These are phyloP conservation scores for Rhopalosiphum nymphaeae DNA, from an alignment of 2,888 invertebrate genomes.

Conservation along the genomic window DNA sequence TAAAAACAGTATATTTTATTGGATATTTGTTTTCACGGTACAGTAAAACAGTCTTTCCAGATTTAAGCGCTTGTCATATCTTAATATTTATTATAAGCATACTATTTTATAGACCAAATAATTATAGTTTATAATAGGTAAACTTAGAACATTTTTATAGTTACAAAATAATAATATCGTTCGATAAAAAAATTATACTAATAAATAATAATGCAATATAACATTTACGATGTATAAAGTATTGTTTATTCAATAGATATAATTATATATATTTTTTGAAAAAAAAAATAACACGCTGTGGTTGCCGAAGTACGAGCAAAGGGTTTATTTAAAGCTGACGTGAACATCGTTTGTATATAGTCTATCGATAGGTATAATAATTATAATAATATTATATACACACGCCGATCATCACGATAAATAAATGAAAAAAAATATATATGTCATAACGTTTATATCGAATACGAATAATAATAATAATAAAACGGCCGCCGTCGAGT, in stretches of 20 bases:
- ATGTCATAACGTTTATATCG: constrained; percentile 59
- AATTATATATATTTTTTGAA: neutral
- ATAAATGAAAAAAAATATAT: constrained; percentile 32
- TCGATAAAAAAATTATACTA: neutral
- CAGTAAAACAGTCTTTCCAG: neutral
- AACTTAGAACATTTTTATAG: neutral
- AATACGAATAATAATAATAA: constrained; percentile 41
- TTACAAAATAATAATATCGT: neutral
- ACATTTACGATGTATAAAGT: neutral
- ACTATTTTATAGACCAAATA: neutral
- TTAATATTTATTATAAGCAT: neutral
- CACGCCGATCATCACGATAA: constrained; percentile 3
- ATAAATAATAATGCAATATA: neutral
- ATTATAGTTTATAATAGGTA: neutral
- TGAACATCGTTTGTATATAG: neutral
- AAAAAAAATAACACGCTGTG: neutral
- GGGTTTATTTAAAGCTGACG: neutral
- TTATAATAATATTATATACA: neutral
- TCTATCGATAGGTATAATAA: neutral
- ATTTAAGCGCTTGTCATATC: neutral
- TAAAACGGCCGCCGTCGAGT: constrained; percentile 23
- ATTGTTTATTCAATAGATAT: neutral
- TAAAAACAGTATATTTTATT: neutral
- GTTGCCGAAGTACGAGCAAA: neutral
- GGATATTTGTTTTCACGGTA: neutral